A percentile compares a stretch with the other conserved stretches of the same genome.
phyloP scores from a whole-genome alignment of 2,113 vertebrate species.

The Telmatochromis sp. region DNA sequence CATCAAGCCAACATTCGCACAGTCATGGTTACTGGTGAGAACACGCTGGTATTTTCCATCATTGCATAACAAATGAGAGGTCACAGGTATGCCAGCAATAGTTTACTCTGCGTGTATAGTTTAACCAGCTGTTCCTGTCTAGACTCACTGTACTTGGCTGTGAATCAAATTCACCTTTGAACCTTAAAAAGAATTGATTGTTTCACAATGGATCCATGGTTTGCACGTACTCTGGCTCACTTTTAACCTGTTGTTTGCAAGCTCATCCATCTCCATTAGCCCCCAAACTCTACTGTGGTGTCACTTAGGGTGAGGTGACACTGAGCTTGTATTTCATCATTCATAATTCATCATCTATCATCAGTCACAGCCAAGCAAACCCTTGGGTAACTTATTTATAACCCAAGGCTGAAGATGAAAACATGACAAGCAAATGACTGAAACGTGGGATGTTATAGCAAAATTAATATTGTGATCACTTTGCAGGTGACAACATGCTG shows the following conservation, averaged over 20 bases:
- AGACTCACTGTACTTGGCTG: not conserved
- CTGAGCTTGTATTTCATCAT: not conserved
- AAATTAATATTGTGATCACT: not conserved
- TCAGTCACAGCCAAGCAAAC: not conserved
- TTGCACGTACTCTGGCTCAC: not conserved
- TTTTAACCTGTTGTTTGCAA: not conserved
- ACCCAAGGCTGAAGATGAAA: not conserved
- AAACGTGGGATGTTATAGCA: fast-evolving
- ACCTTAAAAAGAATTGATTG: fast-evolving
- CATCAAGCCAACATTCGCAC: constrained; percentile 89
- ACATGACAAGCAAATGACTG: not conserved
- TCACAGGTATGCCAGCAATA: not conserved
- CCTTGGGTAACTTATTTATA: not conserved
- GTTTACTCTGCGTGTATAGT: not conserved
- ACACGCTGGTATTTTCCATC: not conserved
- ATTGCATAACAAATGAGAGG: not conserved
- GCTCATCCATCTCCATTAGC: fast-evolving
- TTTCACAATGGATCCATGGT: fast-evolving
- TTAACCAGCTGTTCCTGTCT: not conserved
- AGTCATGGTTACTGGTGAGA: constrained; percentile 95
- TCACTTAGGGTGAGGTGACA: not conserved
- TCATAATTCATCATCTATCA: not conserved
- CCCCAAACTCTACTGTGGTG: not conserved
- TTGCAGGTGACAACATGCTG: constrained; percentile 92
- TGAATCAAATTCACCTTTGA: not conserved